A percentile compares a stretch with the other conserved stretches of the same genome.
These are phyloP conservation scores for Prorops nasuta DNA, from an alignment of 1,140 invertebrate species.

Conservation along the genomic window DNA sequence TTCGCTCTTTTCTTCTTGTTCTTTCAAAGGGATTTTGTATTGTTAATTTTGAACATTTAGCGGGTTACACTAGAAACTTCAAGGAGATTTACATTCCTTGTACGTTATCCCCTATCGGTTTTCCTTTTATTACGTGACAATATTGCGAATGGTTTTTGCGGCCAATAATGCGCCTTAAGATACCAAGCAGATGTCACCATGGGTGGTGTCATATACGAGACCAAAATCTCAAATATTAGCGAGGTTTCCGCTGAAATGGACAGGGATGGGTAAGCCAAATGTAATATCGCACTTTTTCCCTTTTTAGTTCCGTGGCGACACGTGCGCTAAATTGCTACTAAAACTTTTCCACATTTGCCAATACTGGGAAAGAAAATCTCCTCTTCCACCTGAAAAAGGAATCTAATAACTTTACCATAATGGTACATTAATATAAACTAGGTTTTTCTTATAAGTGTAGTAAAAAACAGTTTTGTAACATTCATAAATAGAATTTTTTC, in stretches of 20 bases:
- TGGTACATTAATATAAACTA: background rate
- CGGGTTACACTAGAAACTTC: no score
- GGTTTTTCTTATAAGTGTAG: background rate
- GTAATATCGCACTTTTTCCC: slow-evolving; percentile 24
- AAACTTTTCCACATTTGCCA: slow-evolving; percentile 18
- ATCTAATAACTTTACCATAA: background rate
- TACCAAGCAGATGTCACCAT: slow-evolving; percentile 36
- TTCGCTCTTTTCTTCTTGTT: no score
- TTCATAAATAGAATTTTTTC: background rate
- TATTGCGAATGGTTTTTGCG: slow-evolving; percentile 26
- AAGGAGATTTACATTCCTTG: slow-evolving; percentile 11
- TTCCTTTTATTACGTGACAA: slow-evolving; percentile 35
- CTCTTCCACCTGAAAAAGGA: background rate
- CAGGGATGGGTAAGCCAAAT: slow-evolving; percentile 10
- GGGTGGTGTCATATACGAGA: slow-evolving; percentile 28
- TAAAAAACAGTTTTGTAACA: background rate
- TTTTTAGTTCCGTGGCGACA: slow-evolving; percentile 18
- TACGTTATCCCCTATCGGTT: slow-evolving; percentile 11
- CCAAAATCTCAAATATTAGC: slow-evolving; percentile 42
- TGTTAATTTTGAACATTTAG: no score
- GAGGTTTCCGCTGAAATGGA: slow-evolving; percentile 12
- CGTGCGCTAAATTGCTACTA: slow-evolving; percentile 33
- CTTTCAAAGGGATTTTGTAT: no score
- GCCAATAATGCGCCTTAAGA: slow-evolving; percentile 36
- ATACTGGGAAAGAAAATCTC: slow-evolving; percentile 1